These are phyloP conservation scores for Gavialis gangeticus DNA, from an alignment of 2,113 vertebrate genomes.

Conservation along the genomic window DNA sequence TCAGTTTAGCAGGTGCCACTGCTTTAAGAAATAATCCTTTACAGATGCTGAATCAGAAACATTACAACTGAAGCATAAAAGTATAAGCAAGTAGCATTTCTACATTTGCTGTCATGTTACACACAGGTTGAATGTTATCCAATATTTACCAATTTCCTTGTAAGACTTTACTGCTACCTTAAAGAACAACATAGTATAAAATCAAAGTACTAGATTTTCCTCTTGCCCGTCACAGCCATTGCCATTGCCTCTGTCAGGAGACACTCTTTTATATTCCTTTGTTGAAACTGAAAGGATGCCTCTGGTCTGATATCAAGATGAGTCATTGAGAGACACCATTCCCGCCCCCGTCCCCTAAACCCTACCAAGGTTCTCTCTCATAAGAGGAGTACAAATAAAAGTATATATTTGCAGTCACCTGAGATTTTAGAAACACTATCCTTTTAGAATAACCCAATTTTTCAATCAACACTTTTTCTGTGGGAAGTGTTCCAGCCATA, in stretches of 20 bases:
- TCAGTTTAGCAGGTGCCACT: not conserved
- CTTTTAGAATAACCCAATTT: not conserved
- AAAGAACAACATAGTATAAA: not conserved
- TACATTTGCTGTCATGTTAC: not conserved
- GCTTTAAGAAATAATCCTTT: not conserved
- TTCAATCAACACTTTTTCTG: not conserved
- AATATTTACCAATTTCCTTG: not conserved
- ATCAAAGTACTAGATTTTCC: not conserved
- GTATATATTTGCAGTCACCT: not conserved
- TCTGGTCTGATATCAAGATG: constrained; percentile 1
- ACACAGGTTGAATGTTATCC: not conserved
- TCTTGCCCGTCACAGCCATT: not conserved
- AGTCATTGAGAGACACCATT: not conserved
- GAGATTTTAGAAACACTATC: not conserved
- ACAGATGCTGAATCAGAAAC: not conserved
- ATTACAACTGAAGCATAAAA: not conserved
- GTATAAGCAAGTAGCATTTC: not conserved
- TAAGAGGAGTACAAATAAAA: not conserved
- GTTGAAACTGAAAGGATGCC: constrained; percentile 7
- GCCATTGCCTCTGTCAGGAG: not conserved
- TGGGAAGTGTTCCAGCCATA: not conserved
- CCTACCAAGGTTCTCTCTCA: not conserved
- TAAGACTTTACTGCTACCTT: not conserved
- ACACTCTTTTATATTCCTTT: not conserved
- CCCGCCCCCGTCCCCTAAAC: not conserved